Base-by-base conservation (phyloP, 2,113 vertebrate species). In the Trogon melanurus region DNA sequence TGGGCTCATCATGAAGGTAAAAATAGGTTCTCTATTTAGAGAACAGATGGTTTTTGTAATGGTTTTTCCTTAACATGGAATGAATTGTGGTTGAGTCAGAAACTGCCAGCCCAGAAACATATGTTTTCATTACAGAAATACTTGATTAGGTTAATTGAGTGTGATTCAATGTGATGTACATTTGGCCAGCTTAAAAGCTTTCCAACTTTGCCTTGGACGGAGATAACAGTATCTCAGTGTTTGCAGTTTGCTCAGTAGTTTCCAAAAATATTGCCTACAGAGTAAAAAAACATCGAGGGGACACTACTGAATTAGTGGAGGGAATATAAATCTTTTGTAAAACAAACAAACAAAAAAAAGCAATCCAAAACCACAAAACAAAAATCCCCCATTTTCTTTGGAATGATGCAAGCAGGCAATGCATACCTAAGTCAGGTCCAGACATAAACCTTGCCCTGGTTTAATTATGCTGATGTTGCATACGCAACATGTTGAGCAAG, bases 1-100 rank as follows among this genome's bases (percentile, higher is more conserved):
- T 88, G 84, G 23, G 58, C 79, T 94, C 83, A 79, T 92, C 64
- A 61, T 16, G 64, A 82, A 74, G 3, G 38, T 95, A 95, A 97
- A 98, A 97, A 97, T 96, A 98, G 90, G 92, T 93, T 93, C 91
- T 88, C 92, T 98, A 97, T 97, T 98, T 97, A 93, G 95, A 95
- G 92, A 95, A 96, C 98, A 98, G 97, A 97, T 98, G 97, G 97
- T 21, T 58, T 97, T 97, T 90, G 94, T 97, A 97, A 97, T 97
- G 79, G 3, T 85, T 95, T 97, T 96, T 89, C 78, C 74, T 90
- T 92, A 92, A 90, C 69, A 60, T 86, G 91, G 93, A 94, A 97
- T 95, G 96, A 95, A 84, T 81, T 94, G 91, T 79, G 79, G 62
- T 61, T 61, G 75, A 96, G 65, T 95, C 71, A 95, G 93, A 97